phyloP scores from a whole-genome alignment of 30 jellyfish, hydroid and myxozoan genomes.

The Hydractinia echinata region DNA sequence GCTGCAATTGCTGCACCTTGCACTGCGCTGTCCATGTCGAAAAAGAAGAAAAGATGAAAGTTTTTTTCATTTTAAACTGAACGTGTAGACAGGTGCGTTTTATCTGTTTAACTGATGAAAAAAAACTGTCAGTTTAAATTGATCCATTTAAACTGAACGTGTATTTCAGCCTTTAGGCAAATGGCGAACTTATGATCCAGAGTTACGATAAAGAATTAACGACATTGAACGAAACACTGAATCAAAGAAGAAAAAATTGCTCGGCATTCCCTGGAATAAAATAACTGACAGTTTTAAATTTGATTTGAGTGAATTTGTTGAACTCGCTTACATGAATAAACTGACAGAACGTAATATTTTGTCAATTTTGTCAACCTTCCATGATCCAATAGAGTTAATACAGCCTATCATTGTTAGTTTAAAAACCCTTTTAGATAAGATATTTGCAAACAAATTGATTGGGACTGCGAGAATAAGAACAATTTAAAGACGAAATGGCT shows the following conservation, averaged over 20 bases:
- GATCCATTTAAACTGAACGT: constrained; percentile 7
- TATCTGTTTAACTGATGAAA: not conserved
- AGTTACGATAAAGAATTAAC: not conserved
- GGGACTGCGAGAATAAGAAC: not conserved
- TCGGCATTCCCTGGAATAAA: constrained; percentile 10
- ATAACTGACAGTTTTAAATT: not conserved
- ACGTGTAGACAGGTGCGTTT: constrained; percentile 10
- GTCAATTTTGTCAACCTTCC: constrained; percentile 13
- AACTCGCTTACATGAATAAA: not conserved
- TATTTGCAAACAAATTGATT: constrained; percentile 8
- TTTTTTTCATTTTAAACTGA: not conserved
- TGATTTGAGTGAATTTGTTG: constrained; percentile 26
- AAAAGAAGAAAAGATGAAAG: not conserved
- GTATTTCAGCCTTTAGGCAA: constrained; percentile 8
- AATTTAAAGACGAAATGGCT: not conserved
- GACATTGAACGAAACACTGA: not conserved
- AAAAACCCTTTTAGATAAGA: constrained; percentile 7
- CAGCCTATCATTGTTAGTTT: constrained; percentile 15
- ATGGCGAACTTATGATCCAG: not conserved
- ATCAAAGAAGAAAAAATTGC: not conserved
- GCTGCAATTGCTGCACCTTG: constrained; percentile 11
- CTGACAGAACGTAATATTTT: constrained; percentile 23
- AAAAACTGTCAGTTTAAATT: not conserved
- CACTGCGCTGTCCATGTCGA: constrained; percentile 12
- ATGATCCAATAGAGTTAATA: constrained; percentile 30